phyloP scores from a whole-genome alignment of 2,888 invertebrate genomes.

The Chorisops tibialis region DNA sequence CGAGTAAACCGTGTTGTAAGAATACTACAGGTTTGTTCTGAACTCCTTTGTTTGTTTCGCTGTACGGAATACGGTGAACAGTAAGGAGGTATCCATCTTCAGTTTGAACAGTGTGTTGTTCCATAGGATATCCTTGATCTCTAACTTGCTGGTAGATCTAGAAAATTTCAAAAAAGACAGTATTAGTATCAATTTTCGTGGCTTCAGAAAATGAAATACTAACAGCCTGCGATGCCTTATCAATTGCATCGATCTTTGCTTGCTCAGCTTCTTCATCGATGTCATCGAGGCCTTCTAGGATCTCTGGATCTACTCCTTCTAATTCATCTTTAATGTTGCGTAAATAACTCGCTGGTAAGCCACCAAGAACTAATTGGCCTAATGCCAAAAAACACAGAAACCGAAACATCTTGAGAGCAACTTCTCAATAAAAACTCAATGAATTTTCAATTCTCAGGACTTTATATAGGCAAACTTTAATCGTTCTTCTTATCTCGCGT shows the following conservation, averaged over 20 bases:
- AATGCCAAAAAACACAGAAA: neutral
- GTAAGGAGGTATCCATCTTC: neutral
- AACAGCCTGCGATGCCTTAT: neutral
- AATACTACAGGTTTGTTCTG: conserved; percentile 51
- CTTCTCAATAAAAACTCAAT: neutral
- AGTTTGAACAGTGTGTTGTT: neutral
- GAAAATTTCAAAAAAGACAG: too few relatives aligned
- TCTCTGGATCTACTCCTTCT: neutral
- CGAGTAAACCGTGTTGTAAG: conserved; percentile 68
- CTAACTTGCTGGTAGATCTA: conserved; percentile 1
- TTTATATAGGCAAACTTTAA: too few relatives aligned
- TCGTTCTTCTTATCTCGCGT: too few relatives aligned
- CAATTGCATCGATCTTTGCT: neutral
- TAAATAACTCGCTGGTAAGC: neutral
- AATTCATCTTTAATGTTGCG: neutral
- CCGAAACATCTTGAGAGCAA: neutral
- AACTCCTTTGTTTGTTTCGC: neutral
- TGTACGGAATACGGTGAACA: conserved; percentile 1
- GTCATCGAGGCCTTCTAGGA: neutral
- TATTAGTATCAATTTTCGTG: too few relatives aligned
- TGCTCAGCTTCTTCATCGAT: conserved; percentile 2
- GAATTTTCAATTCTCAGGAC: too few relatives aligned
- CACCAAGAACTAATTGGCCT: neutral
- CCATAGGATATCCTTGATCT: neutral
- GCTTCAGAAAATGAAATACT: neutral